Percentiles rank a stretch among this genome's conserved stretches.
These are phyloP conservation scores for Knipowitschia caucasica DNA, from an alignment of 2,797 vertebrate species.

Conservation along the genomic window DNA sequence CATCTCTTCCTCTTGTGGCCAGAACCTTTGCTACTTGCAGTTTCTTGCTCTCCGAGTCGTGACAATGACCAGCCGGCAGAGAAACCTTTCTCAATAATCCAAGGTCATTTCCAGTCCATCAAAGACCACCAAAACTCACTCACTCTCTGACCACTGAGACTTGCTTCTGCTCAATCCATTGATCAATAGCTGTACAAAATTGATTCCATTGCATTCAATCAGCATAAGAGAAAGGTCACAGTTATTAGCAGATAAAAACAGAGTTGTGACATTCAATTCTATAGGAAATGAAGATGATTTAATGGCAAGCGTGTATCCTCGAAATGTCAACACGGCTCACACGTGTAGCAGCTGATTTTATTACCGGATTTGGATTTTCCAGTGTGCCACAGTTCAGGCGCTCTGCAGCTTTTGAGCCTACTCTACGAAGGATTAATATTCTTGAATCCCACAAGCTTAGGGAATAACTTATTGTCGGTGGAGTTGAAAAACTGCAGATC, in stretches of 20 bases:
- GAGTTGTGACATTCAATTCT: constrained; percentile 45
- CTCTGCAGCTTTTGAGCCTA: constrained; percentile 40
- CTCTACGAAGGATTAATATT: constrained; percentile 56
- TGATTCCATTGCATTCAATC: constrained; percentile 42
- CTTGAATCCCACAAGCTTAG: constrained; percentile 55
- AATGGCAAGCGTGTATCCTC: constrained; percentile 49
- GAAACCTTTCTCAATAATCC: constrained; percentile 33
- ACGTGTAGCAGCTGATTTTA: constrained; percentile 53
- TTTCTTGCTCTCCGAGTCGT: no score
- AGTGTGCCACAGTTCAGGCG: constrained; percentile 37
- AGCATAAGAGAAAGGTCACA: constrained; percentile 55
- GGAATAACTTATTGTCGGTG: constrained; percentile 58
- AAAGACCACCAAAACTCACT: constrained; percentile 15
- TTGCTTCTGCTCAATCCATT: constrained; percentile 39
- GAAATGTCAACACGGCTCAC: constrained; percentile 60
- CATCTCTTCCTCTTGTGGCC: constrained; percentile 1
- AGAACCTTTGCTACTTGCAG: not conserved
- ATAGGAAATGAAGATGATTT: constrained; percentile 45
- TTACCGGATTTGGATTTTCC: constrained; percentile 53
- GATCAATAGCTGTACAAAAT: constrained; percentile 32
- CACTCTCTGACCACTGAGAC: constrained; percentile 23
- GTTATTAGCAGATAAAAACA: constrained; percentile 54
- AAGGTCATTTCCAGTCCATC: not conserved
- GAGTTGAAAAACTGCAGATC: constrained; percentile 41
- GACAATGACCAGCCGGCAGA: constrained; percentile 2